Conservation (phyloP, 1,140 invertebrate species). For the Zaprionus tsacasi region DNA sequence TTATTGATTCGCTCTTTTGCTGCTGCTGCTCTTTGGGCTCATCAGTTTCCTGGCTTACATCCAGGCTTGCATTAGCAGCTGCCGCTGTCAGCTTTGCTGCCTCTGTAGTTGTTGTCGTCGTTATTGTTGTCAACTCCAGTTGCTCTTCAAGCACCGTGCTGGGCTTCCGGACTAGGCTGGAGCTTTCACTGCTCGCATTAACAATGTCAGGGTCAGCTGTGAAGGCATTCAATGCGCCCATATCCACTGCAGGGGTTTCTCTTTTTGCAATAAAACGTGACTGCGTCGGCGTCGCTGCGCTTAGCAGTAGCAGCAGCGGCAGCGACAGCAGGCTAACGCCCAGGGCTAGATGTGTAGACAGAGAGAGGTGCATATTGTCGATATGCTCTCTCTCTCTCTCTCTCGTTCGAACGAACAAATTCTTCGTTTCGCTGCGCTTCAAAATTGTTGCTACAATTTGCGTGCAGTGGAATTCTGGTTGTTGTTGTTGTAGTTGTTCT, state of each 20-base stretch:
- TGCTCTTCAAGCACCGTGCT: background rate
- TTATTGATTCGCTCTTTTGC: no score
- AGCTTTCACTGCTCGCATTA: conserved; percentile 53
- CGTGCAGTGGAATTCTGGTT: conserved; percentile 26
- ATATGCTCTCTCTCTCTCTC: conserved; percentile 13
- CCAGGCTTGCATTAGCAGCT: background rate
- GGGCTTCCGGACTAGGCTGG: background rate
- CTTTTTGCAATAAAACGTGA: conserved; percentile 77
- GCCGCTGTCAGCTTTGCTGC: background rate
- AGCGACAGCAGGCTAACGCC: conserved; percentile 37
- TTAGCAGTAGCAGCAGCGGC: conserved; percentile 33
- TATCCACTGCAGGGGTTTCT: conserved; percentile 59
- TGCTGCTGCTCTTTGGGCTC: background rate
- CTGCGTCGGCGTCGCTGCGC: conserved; percentile 51
- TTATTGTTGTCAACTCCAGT: conserved; percentile 3
- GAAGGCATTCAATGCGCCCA: conserved; percentile 31
- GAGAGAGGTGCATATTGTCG: conserved; percentile 52
- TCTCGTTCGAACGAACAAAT: conserved; percentile 35
- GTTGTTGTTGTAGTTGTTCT: conserved; percentile 18
- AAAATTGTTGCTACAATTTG: conserved; percentile 50
- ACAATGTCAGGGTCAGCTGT: conserved; percentile 70
- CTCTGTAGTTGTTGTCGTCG: conserved; percentile 1
- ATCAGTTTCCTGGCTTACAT: background rate
- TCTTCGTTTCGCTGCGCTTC: conserved; percentile 49
- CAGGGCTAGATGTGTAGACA: conserved; percentile 27